These are phyloP conservation scores for Darevskia nairensis DNA, from an alignment of 2,797 vertebrate genomes.

Conservation along the genomic window DNA sequence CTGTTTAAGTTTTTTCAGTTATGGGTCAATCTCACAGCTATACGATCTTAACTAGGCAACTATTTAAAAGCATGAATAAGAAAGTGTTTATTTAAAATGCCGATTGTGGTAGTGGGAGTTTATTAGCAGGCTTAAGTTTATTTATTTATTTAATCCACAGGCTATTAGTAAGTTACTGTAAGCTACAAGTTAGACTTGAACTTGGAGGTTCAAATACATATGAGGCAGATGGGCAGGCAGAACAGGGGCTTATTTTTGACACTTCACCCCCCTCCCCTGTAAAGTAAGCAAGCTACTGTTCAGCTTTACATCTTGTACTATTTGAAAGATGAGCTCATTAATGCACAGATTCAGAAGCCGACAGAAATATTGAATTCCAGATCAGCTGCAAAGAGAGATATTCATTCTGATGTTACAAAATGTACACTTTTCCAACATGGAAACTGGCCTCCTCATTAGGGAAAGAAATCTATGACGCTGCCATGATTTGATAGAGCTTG, in stretches of 20 bases:
- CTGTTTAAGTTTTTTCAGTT: too few species aligned
- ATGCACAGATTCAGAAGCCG: not conserved
- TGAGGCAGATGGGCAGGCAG: too few species aligned
- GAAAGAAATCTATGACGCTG: not conserved
- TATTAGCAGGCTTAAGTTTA: too few species aligned
- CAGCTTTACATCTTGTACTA: not conserved
- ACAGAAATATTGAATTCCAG: not conserved
- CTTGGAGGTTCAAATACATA: too few species aligned
- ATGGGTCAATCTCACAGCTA: too few species aligned
- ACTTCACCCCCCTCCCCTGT: not conserved
- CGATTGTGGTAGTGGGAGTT: too few species aligned
- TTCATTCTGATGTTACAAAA: not conserved
- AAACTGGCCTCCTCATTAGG: not conserved
- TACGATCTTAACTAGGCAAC: too few species aligned
- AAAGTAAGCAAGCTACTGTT: not conserved
- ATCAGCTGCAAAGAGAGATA: not conserved
- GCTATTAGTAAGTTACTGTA: conserved; percentile 21
- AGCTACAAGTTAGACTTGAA: not conserved
- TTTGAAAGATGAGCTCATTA: not conserved
- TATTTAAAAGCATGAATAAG: too few species aligned
- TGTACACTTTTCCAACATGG: not conserved
- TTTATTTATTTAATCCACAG: too few species aligned
- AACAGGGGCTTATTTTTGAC: not conserved
- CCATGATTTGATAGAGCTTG: not conserved
- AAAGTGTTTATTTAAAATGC: too few species aligned